Percentiles rank a stretch among this genome's conserved stretches.
Evolutionary conservation across 2,888 invertebrate genomes (phyloP).

Genomic region (Euplagia quadripunctaria): DNA sequence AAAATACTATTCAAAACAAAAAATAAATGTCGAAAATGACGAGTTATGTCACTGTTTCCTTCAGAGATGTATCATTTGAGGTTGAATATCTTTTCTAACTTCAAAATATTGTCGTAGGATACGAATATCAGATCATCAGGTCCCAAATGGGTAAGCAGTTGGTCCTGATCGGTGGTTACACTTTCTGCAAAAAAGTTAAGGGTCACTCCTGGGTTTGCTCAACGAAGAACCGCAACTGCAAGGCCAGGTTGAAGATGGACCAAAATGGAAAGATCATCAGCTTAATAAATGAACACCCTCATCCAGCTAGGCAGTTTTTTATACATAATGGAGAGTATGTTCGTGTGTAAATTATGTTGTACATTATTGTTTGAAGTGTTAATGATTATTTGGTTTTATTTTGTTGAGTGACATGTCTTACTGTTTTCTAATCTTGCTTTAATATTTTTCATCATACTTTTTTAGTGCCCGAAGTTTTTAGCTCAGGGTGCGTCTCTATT

Average conservation of each 20-base stretch:
- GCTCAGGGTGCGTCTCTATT: too few relatives aligned
- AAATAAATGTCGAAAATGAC: background rate
- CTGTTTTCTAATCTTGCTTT: too few relatives aligned
- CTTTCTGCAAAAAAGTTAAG: constrained; percentile 44
- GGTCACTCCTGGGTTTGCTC: constrained; percentile 45
- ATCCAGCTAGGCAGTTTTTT: constrained; percentile 18
- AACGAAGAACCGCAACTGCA: constrained; percentile 37
- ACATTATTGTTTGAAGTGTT: background rate
- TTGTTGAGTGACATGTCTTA: background rate
- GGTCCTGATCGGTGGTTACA: constrained; percentile 58
- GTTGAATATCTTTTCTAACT: background rate
- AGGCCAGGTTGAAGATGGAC: constrained; percentile 23
- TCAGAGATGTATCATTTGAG: background rate
- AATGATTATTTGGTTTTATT: too few relatives aligned
- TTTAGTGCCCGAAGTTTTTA: background rate
- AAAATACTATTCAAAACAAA: too few relatives aligned
- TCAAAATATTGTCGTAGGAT: constrained; percentile 14
- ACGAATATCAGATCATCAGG: constrained; percentile 31
- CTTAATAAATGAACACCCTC: constrained; percentile 19
- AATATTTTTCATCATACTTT: too few relatives aligned
- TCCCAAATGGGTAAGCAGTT: constrained; percentile 47
- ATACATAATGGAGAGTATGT: constrained; percentile 18
- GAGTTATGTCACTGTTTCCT: background rate
- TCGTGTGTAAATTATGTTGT: background rate
- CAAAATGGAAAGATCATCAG: constrained; percentile 11